Evolutionary conservation across 2,797 vertebrate genomes (phyloP).

Genomic region (Spinus olivaceus): DNA sequence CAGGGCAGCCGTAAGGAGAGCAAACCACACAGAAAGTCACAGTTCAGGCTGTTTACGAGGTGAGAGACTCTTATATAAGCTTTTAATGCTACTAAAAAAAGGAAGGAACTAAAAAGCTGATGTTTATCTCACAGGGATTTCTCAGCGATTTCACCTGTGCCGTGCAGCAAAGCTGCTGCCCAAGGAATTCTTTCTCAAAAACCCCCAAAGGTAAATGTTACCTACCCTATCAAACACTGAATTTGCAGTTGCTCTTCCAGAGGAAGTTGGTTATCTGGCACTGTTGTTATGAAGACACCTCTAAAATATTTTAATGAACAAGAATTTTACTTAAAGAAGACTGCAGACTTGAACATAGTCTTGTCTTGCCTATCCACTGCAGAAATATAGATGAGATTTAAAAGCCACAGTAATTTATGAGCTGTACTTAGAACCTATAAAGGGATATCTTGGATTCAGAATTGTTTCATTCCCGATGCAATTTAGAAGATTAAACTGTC

Average conservation of each 20-base stretch:
- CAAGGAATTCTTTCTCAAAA: background rate
- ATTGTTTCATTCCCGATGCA: conserved; percentile 45
- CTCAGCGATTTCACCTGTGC: background rate
- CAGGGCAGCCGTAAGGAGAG: background rate
- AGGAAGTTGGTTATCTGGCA: background rate
- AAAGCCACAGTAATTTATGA: conserved; percentile 41
- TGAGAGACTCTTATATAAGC: background rate
- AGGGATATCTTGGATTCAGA: background rate
- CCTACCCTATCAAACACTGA: background rate
- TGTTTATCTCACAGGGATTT: background rate
- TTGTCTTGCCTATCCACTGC: background rate
- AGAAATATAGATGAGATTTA: conserved; percentile 48
- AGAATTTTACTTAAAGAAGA: background rate
- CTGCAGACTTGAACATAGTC: background rate
- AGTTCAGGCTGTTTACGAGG: background rate
- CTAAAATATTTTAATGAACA: background rate
- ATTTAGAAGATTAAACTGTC: conserved; percentile 67
- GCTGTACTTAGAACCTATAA: conserved; percentile 38
- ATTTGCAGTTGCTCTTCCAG: background rate
- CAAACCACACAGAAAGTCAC: background rate
- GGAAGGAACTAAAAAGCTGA: background rate
- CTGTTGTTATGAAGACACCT: background rate
- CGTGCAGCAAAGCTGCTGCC: background rate
- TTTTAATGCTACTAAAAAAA: background rate
- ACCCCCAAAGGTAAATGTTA: background rate